phyloP scores from a whole-genome alignment of 2,113 vertebrate species.

The Romanogobio albipinnatus region DNA sequence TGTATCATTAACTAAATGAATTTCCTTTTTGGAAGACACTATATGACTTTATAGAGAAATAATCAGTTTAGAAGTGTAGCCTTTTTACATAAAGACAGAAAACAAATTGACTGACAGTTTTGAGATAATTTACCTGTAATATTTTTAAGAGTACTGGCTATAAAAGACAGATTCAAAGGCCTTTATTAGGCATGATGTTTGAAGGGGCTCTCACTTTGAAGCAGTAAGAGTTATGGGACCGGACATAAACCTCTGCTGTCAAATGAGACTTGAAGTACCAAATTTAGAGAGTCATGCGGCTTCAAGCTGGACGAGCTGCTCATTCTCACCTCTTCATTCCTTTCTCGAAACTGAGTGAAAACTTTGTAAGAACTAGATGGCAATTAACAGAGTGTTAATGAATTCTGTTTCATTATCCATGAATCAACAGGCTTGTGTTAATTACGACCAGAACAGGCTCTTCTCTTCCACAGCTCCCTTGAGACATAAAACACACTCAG shows the following conservation, averaged over 20 bases:
- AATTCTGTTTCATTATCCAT: slow-evolving; percentile 81
- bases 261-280: slow-evolving; percentile 35
- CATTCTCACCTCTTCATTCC: slow-evolving; percentile 54
- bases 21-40: background rate
- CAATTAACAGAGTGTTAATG: slow-evolving; percentile 79
- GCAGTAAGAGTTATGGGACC: slow-evolving; percentile 19
- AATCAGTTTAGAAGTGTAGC: background rate
- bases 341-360: slow-evolving; percentile 59
- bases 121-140: background rate
- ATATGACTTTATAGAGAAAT: background rate
- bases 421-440: slow-evolving; percentile 81
- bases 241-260: slow-evolving; percentile 36
- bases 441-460: slow-evolving; percentile 78
- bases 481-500: slow-evolving; percentile 63
- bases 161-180: slow-evolving; percentile 1
- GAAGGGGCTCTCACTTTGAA: slow-evolving; percentile 12
- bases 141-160: slow-evolving; percentile 11
- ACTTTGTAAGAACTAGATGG: slow-evolving; percentile 64
- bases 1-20: background rate
- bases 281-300: slow-evolving; percentile 44
- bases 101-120: background rate
- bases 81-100: background rate
- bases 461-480: slow-evolving; percentile 71
- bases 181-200: background rate
- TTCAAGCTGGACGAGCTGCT: slow-evolving; percentile 49